phyloP scores from a whole-genome alignment of 2,797 vertebrate genomes.

The Psittacula derbiana region DNA sequence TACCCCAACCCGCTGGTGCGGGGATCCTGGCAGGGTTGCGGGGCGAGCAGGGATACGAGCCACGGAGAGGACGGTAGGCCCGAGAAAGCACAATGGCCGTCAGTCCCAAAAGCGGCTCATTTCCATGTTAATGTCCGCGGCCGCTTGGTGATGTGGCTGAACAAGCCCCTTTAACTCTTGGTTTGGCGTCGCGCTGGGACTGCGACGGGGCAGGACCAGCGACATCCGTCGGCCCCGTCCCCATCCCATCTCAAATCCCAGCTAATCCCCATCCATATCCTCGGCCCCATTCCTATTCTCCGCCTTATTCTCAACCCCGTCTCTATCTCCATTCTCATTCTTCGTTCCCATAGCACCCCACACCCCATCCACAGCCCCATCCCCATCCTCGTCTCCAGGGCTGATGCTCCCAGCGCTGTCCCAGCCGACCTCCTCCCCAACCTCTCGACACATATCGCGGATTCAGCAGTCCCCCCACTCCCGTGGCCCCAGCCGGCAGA shows the following conservation, averaged over 20 bases:
- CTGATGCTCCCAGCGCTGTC: neutral
- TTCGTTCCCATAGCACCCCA: too few relatives aligned
- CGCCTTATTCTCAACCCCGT: neutral
- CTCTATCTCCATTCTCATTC: neutral
- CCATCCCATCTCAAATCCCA: neutral
- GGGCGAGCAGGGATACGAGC: neutral
- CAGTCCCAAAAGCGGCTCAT: slow-evolving; percentile 58
- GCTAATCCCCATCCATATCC: neutral
- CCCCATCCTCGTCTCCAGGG: neutral
- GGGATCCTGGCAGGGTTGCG: neutral
- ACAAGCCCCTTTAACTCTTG: slow-evolving; percentile 63
- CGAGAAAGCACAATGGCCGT: slow-evolving; percentile 33
- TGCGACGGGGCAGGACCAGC: neutral
- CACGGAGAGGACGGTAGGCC: neutral
- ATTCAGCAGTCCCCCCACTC: neutral
- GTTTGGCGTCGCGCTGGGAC: neutral
- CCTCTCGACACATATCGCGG: neutral
- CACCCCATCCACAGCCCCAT: neutral
- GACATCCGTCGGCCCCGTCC: neutral
- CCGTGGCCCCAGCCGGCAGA: too few relatives aligned
- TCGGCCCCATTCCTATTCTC: neutral
- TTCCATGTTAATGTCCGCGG: slow-evolving; percentile 61
- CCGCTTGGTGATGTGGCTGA: slow-evolving; percentile 16
- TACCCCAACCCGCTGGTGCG: neutral
- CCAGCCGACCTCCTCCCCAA: neutral